These are phyloP conservation scores for Leptarthrus brevirostris DNA, from an alignment of 2,888 invertebrate species.

Conservation along the genomic window DNA sequence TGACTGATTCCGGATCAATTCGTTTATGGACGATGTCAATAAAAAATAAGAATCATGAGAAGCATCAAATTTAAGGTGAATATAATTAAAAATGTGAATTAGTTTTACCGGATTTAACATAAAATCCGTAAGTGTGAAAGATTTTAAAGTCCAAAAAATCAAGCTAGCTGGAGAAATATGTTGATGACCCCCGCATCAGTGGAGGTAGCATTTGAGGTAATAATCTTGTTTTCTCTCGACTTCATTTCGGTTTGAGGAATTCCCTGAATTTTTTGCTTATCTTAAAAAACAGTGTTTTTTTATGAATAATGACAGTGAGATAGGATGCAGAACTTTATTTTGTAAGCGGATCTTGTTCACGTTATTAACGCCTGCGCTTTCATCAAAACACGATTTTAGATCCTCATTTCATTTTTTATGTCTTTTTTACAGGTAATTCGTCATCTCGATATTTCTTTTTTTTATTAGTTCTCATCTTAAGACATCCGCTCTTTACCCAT, in stretches of 20 bases:
- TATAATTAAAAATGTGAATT: no score
- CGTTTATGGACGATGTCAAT: background rate
- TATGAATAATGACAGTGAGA: background rate
- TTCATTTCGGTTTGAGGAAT: background rate
- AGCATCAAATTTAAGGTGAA: no score
- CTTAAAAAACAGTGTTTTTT: background rate
- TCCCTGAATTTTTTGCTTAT: background rate
- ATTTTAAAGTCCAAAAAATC: no score
- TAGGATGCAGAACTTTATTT: background rate
- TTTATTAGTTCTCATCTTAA: background rate
- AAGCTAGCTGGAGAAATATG: background rate
- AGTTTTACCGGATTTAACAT: no score
- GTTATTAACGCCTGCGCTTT: background rate
- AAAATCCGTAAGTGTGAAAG: background rate
- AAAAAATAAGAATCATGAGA: no score
- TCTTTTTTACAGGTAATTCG: background rate
- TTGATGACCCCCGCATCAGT: slow-evolving; percentile 1
- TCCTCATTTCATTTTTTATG: background rate
- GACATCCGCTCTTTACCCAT: no score
- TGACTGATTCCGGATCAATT: background rate
- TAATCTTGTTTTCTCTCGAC: background rate
- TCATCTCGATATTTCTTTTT: background rate
- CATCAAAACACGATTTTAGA: background rate
- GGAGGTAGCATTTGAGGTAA: background rate
- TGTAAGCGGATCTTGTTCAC: background rate